These are phyloP conservation scores for Diceros bicornis DNA, from an alignment of 2,797 vertebrate species.

Conservation along the genomic window DNA sequence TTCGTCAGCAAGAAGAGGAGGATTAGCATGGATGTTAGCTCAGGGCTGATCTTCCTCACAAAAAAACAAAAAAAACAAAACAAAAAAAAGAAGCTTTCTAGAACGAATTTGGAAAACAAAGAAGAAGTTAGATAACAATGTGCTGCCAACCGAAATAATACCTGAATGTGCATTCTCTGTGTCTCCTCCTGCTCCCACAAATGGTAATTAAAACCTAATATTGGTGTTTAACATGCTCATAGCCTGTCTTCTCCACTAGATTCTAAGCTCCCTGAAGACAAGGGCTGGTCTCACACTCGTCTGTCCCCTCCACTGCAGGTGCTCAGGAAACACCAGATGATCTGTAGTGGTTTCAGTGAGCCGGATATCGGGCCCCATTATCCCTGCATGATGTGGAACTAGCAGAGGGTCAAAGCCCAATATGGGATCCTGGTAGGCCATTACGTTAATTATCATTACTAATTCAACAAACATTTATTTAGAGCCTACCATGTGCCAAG, in stretches of 20 bases:
- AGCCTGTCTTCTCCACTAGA: neutral
- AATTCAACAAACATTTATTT: slow-evolving; percentile 83
- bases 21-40: no score
- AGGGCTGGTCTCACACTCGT: neutral
- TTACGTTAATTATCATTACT: slow-evolving; percentile 81
- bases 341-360: neutral
- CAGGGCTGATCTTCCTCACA: no score
- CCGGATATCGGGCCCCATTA: neutral
- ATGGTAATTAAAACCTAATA: neutral
- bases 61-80: no score
- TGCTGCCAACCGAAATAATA: neutral
- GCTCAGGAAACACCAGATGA: neutral
- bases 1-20: no score
- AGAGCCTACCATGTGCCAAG: slow-evolving; percentile 72
- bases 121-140: neutral
- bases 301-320: neutral
- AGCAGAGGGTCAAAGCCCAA: slow-evolving; percentile 63
- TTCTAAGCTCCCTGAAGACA: neutral
- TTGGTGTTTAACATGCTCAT: neutral
- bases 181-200: neutral
- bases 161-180: neutral
- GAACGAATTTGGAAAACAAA: neutral
- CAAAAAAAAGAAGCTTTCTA: neutral
- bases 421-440: slow-evolving; percentile 62
- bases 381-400: neutral